Percentiles rank a stretch among this genome's conserved stretches.
phyloP scores from a whole-genome alignment of 2,888 invertebrate species.

The Quadriops clusia region DNA sequence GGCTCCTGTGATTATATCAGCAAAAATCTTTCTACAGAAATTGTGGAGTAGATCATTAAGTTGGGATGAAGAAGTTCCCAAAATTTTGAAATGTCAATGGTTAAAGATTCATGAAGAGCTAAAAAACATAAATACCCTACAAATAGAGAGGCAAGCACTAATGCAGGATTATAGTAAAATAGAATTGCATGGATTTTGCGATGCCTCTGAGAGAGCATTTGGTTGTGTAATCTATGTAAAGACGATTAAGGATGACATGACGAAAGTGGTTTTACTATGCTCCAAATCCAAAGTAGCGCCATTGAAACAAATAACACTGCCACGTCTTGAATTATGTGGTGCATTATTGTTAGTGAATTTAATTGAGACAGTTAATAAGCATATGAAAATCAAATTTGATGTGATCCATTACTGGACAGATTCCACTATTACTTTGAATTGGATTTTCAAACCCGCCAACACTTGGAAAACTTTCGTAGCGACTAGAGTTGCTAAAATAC shows the following conservation, averaged over 20 bases:
- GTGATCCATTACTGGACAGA: constrained; percentile 18
- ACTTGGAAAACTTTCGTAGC: constrained; percentile 18
- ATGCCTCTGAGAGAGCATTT: constrained; percentile 13
- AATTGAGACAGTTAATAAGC: constrained; percentile 8
- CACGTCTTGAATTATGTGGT: constrained; percentile 21
- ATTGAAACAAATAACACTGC: constrained; percentile 16
- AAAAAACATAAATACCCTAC: constrained; percentile 9
- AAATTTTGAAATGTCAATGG: constrained; percentile 9
- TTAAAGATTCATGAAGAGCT: constrained; percentile 6
- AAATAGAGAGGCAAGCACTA: constrained; percentile 1
- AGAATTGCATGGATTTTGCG: constrained; percentile 17
- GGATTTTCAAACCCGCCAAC: constrained; percentile 16
- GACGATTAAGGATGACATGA: constrained; percentile 2
- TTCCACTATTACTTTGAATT: constrained; percentile 22
- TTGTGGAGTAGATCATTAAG: constrained; percentile 18
- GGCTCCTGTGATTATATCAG: constrained; percentile 17
- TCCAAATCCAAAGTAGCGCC: constrained; percentile 13
- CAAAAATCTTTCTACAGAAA: constrained; percentile 21
- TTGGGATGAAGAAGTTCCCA: constrained; percentile 22
- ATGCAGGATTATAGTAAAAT: background rate
- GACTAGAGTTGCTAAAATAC: constrained; percentile 16
- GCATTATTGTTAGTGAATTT: constrained; percentile 19
- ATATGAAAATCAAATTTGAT: constrained; percentile 6
- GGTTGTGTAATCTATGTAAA: constrained; percentile 10
- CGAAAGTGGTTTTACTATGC: constrained; percentile 5